phyloP scores from a whole-genome alignment of 2,113 vertebrate genomes.

The Paralichthys olivaceus region DNA sequence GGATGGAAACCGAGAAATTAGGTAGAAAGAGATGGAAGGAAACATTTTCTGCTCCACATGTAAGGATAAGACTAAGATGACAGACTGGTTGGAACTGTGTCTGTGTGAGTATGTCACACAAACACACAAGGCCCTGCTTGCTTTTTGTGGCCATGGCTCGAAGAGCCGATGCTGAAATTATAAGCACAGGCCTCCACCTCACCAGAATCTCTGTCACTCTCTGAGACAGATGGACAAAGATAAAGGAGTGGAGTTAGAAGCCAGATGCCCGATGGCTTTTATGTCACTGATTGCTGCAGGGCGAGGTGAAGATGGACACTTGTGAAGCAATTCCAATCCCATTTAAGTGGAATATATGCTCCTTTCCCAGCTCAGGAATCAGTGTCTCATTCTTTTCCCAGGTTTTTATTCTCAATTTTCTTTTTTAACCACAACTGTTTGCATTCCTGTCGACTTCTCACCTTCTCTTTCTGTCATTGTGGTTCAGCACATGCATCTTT shows the following conservation, averaged over 20 bases:
- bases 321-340: slow-evolving; percentile 55
- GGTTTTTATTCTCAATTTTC: background rate
- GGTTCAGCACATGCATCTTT: slow-evolving; percentile 6
- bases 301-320: slow-evolving; percentile 64
- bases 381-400: slow-evolving; percentile 6
- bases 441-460: slow-evolving; percentile 13
- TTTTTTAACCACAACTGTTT: background rate
- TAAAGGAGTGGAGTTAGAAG: slow-evolving; percentile 62
- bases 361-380: slow-evolving; percentile 26
- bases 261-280: slow-evolving; percentile 50
- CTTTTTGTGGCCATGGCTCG: slow-evolving; percentile 23
- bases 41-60: slow-evolving; percentile 1
- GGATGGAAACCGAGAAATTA: slow-evolving; percentile 23
- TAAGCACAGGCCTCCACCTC: slow-evolving; percentile 37
- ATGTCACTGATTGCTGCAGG: slow-evolving; percentile 46
- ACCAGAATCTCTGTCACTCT: slow-evolving; percentile 60
- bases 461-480: slow-evolving; percentile 9
- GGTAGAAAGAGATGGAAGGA: slow-evolving; percentile 2
- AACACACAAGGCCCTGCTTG: slow-evolving; percentile 3
- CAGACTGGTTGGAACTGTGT: background rate
- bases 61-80: background rate
- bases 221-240: slow-evolving; percentile 57
- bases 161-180: slow-evolving; percentile 52
- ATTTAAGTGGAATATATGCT: slow-evolving; percentile 37
- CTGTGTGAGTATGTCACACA: slow-evolving; percentile 4